phyloP scores from a whole-genome alignment of 2,113 vertebrate species.

The Lutjanus erythropterus region DNA sequence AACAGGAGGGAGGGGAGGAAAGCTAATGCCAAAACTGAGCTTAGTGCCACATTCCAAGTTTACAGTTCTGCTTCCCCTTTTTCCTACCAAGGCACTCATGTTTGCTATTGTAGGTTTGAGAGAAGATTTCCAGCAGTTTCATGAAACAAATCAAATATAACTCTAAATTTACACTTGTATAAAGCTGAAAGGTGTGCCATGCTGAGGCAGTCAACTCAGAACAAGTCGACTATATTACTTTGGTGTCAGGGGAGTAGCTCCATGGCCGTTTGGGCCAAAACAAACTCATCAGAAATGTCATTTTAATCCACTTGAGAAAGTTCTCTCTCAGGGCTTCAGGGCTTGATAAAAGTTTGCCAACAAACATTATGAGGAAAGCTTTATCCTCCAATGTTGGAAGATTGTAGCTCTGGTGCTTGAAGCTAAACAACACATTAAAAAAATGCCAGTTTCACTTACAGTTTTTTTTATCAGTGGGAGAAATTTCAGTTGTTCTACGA shows the following conservation, averaged over 20 bases:
- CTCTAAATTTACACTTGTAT: constrained; percentile 29
- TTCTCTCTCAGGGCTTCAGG: constrained; percentile 14
- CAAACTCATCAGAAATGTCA: constrained; percentile 37
- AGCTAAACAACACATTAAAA: constrained; percentile 1
- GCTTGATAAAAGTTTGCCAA: constrained; percentile 26
- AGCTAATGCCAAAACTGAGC: neutral
- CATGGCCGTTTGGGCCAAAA: constrained; percentile 16
- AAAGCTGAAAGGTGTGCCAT: constrained; percentile 16
- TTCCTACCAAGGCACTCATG: neutral
- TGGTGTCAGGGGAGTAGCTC: constrained; percentile 37
- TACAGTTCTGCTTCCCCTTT: constrained; percentile 39
- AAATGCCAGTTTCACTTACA: neutral
- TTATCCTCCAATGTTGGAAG: constrained; percentile 14
- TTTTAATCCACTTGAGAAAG: constrained; percentile 45
- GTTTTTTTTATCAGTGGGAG: neutral
- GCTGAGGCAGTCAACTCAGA: constrained; percentile 29
- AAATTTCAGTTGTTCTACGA: neutral
- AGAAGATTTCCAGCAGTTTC: too few relatives aligned
- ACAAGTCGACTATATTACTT: too few relatives aligned
- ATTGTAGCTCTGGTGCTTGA: neutral
- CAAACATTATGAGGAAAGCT: constrained; percentile 5
- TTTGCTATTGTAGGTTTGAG: neutral
- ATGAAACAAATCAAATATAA: constrained; percentile 38
- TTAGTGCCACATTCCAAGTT: constrained; percentile 27
- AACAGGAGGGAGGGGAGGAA: neutral